Conservation (phyloP, 2,797 vertebrate species). For the Malurus leucopterus region DNA sequence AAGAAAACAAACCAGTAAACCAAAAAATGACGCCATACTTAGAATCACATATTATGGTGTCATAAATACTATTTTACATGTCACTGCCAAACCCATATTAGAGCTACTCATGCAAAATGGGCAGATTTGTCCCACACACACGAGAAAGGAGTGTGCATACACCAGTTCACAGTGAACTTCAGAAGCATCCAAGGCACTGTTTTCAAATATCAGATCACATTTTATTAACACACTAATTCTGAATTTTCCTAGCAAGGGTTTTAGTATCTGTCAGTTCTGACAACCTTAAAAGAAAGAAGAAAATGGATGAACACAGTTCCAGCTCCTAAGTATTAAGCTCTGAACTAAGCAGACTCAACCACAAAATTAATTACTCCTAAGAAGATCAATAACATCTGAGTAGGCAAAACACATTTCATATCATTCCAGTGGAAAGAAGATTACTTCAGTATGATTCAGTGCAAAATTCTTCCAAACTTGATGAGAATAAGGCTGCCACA, state of each 20-base stretch:
- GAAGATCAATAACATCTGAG: neutral
- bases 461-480: neutral
- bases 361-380: neutral
- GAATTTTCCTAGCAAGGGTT: neutral
- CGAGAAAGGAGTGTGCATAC: neutral
- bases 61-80: neutral
- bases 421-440: neutral
- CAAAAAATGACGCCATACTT: neutral
- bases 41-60: neutral
- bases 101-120: neutral
- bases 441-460: neutral
- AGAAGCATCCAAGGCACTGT: neutral
- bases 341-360: neutral
- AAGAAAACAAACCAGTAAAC: neutral
- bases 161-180: neutral
- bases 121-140: neutral
- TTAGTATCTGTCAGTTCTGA: neutral
- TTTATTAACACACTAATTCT: neutral
- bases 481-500: neutral
- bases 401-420: neutral
- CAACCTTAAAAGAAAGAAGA: neutral
- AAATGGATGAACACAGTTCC: neutral
- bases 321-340: neutral
- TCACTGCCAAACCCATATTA: neutral
- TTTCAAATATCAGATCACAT: neutral